These are phyloP conservation scores for Antigone vipio DNA, from an alignment of 2,113 vertebrate genomes.

Conservation along the genomic window DNA sequence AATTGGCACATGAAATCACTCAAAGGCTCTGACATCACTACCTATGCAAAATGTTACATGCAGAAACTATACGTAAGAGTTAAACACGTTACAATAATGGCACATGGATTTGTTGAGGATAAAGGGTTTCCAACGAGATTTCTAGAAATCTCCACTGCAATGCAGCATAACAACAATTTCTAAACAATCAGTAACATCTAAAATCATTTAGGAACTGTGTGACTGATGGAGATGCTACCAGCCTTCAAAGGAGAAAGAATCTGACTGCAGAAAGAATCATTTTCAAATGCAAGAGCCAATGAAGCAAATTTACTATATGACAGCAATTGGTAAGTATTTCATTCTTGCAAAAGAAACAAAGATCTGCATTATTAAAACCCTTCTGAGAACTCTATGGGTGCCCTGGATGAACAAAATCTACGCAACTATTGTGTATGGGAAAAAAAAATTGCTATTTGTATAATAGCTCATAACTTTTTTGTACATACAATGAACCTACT, in stretches of 20 bases:
- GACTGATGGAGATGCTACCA: background rate
- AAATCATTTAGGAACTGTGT: background rate
- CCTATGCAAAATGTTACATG: background rate
- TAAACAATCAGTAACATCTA: background rate
- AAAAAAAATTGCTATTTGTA: background rate
- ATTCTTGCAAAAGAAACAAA: background rate
- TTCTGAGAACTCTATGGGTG: background rate
- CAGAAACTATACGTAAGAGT: background rate
- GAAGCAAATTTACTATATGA: background rate
- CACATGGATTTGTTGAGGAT: background rate
- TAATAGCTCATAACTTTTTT: background rate
- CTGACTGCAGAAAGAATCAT: background rate
- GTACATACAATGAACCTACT: background rate
- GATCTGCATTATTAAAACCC: background rate
- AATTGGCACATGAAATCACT: background rate
- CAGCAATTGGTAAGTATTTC: background rate
- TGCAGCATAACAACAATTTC: background rate
- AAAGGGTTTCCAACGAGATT: background rate
- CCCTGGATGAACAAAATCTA: background rate
- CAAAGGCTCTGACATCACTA: background rate
- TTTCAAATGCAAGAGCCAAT: background rate
- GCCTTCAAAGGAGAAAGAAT: background rate
- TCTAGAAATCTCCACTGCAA: conserved; percentile 1
- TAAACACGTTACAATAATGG: background rate
- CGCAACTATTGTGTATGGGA: background rate